These are phyloP conservation scores for Cynoglossus semilaevis DNA, from an alignment of 2,113 vertebrate genomes.

Conservation along the genomic window DNA sequence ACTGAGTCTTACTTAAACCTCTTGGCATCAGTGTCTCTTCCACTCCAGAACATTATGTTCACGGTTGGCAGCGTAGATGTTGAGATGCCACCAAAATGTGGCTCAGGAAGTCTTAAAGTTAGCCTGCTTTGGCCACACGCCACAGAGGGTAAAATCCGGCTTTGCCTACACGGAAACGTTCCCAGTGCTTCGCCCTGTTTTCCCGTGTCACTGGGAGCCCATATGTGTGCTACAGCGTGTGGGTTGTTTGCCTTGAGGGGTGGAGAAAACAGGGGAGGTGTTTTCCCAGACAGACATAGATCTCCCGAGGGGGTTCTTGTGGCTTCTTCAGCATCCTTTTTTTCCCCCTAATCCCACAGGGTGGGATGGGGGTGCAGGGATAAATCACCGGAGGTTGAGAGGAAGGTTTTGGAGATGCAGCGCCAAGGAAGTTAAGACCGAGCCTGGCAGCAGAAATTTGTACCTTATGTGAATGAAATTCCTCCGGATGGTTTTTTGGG, in stretches of 20 bases:
- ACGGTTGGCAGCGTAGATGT: constrained; percentile 49
- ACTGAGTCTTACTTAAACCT: constrained; percentile 62
- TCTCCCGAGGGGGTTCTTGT: constrained; percentile 64
- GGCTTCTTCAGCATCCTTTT: constrained; percentile 55
- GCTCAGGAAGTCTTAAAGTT: constrained; percentile 68
- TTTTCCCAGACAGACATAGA: constrained; percentile 57
- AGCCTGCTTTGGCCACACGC: constrained; percentile 56
- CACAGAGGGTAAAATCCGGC: constrained; percentile 60
- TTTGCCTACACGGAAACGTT: constrained; percentile 55
- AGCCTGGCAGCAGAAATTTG: constrained; percentile 6
- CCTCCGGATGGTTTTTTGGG: constrained; percentile 36
- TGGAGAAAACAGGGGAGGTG: constrained; percentile 47
- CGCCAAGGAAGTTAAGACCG: constrained; percentile 14
- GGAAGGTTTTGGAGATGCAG: constrained; percentile 14
- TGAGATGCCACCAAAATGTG: constrained; percentile 61
- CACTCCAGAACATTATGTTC: constrained; percentile 58
- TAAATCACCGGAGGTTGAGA: constrained; percentile 44
- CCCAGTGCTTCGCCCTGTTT: constrained; percentile 59
- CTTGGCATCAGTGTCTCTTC: constrained; percentile 51
- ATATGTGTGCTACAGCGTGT: constrained; percentile 64
- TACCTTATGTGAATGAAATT: constrained; percentile 57
- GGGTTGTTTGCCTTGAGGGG: constrained; percentile 49
- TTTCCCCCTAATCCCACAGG: constrained; percentile 42
- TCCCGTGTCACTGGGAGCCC: constrained; percentile 67
- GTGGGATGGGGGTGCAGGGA: constrained; percentile 31